Evolutionary conservation across 2,113 vertebrate genomes (phyloP), one percentile per base, ranked within the genome.

Genomic region (Meriones unguiculatus): DNA sequence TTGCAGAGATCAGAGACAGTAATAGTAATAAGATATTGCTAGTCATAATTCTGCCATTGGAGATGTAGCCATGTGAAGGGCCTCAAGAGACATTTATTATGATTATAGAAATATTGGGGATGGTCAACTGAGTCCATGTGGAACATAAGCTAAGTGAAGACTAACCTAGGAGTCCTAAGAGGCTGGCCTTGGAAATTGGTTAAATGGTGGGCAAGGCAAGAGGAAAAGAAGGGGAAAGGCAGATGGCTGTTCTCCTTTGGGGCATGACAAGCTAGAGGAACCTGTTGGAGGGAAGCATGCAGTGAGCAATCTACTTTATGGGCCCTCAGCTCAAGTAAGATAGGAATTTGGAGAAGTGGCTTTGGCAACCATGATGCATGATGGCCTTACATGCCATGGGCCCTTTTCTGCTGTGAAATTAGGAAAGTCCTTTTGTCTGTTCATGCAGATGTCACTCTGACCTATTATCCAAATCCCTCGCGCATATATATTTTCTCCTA

Each of bases 311-410:
- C n/a, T 41, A 17, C 5, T 50, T 6, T 46, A 5, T 65, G 65
- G 24, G 6, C 30, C 62, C 35, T 4, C 22, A 30, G 18, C 14
- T 84, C 78, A 41, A 46, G 17, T 28, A 28, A 8, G 8, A 73
- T 69, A 54, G 1, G 0, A 1, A 4, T 1, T 1, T 2, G 5
- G 64, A 78, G 50, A 9, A 28, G 30, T 14, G 1, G 8, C 64
- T 86, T 67, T 52, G 30, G 38, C 59, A 1, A 4, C 8, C 20
- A 10, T 13, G n/a, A 46, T 5, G 32, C 2, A 0, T 0, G 35
- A 15, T 5, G 5, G 30, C 7, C 41, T 25, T 28, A n/a, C 22
- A 20, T 0, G 5, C 5, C 15, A 50, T 59, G 2, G 30, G n/a
- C 2, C 32, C 54, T 65, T 18, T 24, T 50, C 18, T 46, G 52